Percentiles rank a stretch among this genome's conserved stretches.
Conservation (phyloP, 2,888 invertebrate genomes). For the Julus scanicus region DNA sequence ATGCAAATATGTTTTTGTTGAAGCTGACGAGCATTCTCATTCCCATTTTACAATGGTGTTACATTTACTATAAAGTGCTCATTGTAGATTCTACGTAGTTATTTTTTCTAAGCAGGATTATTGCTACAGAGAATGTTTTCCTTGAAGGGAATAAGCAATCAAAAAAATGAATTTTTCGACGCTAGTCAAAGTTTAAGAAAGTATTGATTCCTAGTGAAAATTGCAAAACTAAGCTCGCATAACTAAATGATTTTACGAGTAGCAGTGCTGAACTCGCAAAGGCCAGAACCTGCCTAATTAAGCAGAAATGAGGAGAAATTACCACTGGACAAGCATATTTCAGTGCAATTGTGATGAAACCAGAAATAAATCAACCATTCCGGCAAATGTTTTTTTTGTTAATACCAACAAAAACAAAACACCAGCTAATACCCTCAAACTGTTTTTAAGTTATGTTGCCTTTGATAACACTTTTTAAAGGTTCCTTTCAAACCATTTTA, state of each 20-base stretch:
- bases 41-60: background rate
- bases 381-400: background rate
- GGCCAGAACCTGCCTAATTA: background rate
- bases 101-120: background rate
- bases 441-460: too few species aligned
- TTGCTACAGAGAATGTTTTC: background rate
- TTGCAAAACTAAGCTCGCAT: background rate
- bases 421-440: too few species aligned
- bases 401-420: too few species aligned
- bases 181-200: conserved; percentile 41
- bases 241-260: background rate
- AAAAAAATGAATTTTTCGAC: background rate
- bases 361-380: background rate
- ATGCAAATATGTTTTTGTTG: conserved; percentile 23
- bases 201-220: conserved; percentile 5
- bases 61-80: conserved; percentile 6
- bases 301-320: background rate
- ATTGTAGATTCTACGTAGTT: background rate
- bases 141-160: background rate
- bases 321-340: background rate
- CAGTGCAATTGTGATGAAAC: background rate
- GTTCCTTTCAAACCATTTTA: background rate
- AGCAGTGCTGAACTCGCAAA: background rate
- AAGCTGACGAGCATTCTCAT: conserved; percentile 6
- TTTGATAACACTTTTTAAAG: background rate